A percentile compares a stretch with the other conserved stretches of the same genome.
phyloP scores from a whole-genome alignment of 2,888 invertebrate species.

The Anticlea derivata region DNA sequence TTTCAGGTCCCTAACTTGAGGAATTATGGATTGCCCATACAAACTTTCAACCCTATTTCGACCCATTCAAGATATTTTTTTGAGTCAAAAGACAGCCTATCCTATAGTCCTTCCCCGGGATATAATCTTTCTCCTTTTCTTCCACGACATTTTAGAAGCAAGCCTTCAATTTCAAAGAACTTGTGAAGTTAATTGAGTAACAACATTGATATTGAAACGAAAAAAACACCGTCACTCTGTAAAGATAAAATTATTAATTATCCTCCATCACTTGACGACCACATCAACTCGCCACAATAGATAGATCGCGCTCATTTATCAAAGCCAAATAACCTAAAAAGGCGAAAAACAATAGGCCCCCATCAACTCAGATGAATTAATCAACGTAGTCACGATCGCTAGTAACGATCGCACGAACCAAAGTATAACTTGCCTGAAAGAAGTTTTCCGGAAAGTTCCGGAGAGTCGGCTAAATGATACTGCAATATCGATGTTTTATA shows the following conservation, averaged over 20 bases:
- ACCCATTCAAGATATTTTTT: too few relatives aligned
- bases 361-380: constrained; percentile 58
- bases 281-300: constrained; percentile 44
- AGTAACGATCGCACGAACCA: constrained; percentile 72
- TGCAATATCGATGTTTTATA: constrained; percentile 56
- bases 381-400: constrained; percentile 73
- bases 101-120: too few relatives aligned
- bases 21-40: too few relatives aligned
- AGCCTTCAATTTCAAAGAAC: constrained; percentile 7
- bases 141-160: background rate
- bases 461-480: constrained; percentile 55
- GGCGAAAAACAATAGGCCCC: constrained; percentile 58
- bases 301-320: constrained; percentile 56
- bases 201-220: constrained; percentile 19
- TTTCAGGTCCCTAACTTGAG: too few relatives aligned
- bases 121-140: background rate
- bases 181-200: constrained; percentile 18
- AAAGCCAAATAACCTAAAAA: constrained; percentile 55
- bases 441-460: constrained; percentile 55
- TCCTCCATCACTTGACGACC: constrained; percentile 37
- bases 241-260: constrained; percentile 43
- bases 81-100: too few relatives aligned
- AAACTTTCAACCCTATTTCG: too few relatives aligned
- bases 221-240: constrained; percentile 24
- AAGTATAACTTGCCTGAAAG: constrained; percentile 58